phyloP scores from a whole-genome alignment of 2,888 invertebrate species.

The Acleris cristana region DNA sequence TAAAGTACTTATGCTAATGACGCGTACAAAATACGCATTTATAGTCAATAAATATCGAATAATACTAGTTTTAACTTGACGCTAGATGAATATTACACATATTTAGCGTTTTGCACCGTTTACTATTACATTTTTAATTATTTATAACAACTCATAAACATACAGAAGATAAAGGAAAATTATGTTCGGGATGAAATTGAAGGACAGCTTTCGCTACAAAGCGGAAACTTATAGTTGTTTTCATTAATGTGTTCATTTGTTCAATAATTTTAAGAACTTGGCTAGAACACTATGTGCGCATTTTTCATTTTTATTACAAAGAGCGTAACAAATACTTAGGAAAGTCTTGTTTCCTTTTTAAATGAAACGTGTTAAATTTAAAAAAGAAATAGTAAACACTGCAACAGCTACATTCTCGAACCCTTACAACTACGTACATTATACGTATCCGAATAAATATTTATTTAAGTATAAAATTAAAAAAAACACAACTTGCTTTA shows the following conservation, averaged over 20 bases:
- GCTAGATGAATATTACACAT: conserved; percentile 67
- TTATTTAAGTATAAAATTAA: conserved; percentile 79
- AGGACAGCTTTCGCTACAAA: too few relatives aligned
- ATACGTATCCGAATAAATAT: conserved; percentile 78
- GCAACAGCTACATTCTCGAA: conserved; percentile 35
- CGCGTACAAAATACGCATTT: conserved; percentile 44
- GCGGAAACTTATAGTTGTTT: too few relatives aligned
- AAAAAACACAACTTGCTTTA: conserved; percentile 73
- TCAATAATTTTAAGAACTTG: not conserved
- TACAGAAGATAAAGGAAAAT: too few relatives aligned
- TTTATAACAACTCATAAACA: conserved; percentile 10
- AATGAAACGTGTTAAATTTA: conserved; percentile 35
- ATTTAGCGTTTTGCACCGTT: conserved; percentile 45
- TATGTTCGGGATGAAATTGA: too few relatives aligned
- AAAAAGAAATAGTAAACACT: conserved; percentile 28
- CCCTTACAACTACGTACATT: conserved; percentile 65
- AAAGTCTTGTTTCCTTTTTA: too few relatives aligned
- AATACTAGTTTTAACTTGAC: conserved; percentile 60
- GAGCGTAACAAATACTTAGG: too few relatives aligned
- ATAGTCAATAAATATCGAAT: conserved; percentile 50
- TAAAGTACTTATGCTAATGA: conserved; percentile 39
- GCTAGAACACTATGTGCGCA: not conserved
- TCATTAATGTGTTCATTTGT: not conserved
- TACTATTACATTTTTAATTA: conserved; percentile 41
- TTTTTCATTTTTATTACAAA: not conserved